phyloP scores from a whole-genome alignment of 2,113 vertebrate genomes.

The Mionectes macconnelli region DNA sequence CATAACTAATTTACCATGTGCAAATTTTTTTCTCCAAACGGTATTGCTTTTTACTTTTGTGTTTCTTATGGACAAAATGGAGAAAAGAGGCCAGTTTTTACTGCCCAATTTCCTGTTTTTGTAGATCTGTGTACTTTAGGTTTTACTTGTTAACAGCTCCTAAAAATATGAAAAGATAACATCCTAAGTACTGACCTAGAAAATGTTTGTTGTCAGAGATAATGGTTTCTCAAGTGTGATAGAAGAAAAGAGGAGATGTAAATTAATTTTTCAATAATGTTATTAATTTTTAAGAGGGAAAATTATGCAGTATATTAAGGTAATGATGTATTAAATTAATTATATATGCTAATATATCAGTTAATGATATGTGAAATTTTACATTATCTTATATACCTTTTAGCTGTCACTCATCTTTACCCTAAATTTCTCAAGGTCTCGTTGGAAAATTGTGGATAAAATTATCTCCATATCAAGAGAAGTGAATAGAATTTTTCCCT shows the following conservation, averaged over 20 bases:
- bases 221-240: background rate
- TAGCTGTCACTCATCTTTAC: background rate
- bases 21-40: background rate
- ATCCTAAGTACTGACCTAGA: background rate
- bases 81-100: background rate
- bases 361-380: conserved; percentile 11
- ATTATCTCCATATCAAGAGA: background rate
- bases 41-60: background rate
- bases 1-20: background rate
- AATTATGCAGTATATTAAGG: background rate
- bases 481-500: background rate
- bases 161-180: background rate
- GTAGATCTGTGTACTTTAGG: background rate
- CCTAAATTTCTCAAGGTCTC: conserved; percentile 20
- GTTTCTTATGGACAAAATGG: background rate
- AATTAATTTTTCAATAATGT: background rate
- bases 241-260: background rate
- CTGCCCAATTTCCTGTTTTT: background rate
- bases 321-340: background rate
- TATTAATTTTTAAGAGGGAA: background rate
- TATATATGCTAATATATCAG: background rate
- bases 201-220: background rate
- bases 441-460: background rate
- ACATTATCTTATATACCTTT: background rate
- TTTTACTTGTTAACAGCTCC: background rate